Evolutionary conservation across 2,113 vertebrate species (phyloP), one percentile per base, ranked within the genome.

Genomic region (Pleuronectes platessa): DNA sequence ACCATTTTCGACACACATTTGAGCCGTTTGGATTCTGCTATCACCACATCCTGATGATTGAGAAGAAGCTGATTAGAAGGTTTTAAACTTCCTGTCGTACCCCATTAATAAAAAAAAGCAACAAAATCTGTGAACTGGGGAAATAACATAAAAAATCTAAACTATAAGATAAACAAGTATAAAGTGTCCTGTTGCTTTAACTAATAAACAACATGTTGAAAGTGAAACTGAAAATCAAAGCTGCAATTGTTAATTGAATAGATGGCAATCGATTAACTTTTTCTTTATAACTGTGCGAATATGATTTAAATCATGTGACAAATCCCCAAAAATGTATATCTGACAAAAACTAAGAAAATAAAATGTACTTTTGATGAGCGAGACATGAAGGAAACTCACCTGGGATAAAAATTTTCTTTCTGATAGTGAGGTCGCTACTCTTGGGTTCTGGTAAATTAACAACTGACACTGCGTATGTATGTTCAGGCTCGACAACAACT

Each of bases 401-500:
- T 75, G 92, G 93, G 63, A 94, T 54, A 2, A 53, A 49, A 60
- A 92, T 78, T 20, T 18, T 13, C 20, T 40, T 69, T 5, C 1
- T 24, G 5, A 69, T 59, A n/a, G 26, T 55, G 24, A 65, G 17
- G 27, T 61, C 1, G 14, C 35, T 61, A 5, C 5, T 1, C 0
- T 78, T 17, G 55, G 91, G 79, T 31, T 89, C 79, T n/a, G 94
- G 94, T 24, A 94, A 81, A 81, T 94, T 91, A 49, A 86, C 87
- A 68, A 92, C 59, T 6, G 87, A 77, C 73, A 93, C 40, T 1
- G 20, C 42, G 12, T 94, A 95, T 0, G 76, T 89, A 15, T 83
- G 81, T 0, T 59, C 53, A 0, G 91, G 91, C 0, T 92, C 78
- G 0, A 91, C 90, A 23, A 81, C 62, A 55, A 93, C 71, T 27